These are phyloP conservation scores for Petrolisthes cinctipes DNA, from an alignment of 2,888 invertebrate genomes.

Conservation along the genomic window DNA sequence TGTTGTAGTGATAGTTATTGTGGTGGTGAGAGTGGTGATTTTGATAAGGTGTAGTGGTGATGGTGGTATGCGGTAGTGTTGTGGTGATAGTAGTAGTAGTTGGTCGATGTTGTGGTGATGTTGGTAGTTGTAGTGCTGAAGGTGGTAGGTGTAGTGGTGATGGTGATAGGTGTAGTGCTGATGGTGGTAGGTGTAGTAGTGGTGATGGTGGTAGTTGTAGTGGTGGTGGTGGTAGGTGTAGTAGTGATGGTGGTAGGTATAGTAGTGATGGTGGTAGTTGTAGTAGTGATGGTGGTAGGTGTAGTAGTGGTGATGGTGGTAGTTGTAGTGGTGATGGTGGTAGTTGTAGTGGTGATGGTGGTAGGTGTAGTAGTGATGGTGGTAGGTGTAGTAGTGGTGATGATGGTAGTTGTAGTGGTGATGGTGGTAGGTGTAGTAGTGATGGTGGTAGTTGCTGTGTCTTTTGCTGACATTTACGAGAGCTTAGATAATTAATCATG, in stretches of 20 bases:
- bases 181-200: not conserved
- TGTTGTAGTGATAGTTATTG: too few species aligned
- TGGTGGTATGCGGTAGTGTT: too few species aligned
- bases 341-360: not conserved
- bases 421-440: not conserved
- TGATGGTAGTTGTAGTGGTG: not conserved
- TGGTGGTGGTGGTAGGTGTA: not conserved
- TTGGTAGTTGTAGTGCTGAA: not conserved
- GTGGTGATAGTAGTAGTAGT: not conserved
- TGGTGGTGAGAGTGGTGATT: too few species aligned
- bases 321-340: not conserved
- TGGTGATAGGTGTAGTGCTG: not conserved
- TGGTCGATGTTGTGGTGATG: constrained; percentile 72
- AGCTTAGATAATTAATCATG: too few species aligned
- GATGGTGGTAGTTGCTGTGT: not conserved
- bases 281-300: not conserved
- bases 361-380: not conserved
- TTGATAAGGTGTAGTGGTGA: too few species aligned
- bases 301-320: not conserved
- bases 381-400: not conserved
- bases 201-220: not conserved
- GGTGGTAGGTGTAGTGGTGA: not conserved
- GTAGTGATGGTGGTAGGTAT: not conserved
- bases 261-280: not conserved
- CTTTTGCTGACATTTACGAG: not conserved